Evolutionary conservation across 1,140 invertebrate genomes (phyloP).

Genomic region (Cydia amplana): DNA sequence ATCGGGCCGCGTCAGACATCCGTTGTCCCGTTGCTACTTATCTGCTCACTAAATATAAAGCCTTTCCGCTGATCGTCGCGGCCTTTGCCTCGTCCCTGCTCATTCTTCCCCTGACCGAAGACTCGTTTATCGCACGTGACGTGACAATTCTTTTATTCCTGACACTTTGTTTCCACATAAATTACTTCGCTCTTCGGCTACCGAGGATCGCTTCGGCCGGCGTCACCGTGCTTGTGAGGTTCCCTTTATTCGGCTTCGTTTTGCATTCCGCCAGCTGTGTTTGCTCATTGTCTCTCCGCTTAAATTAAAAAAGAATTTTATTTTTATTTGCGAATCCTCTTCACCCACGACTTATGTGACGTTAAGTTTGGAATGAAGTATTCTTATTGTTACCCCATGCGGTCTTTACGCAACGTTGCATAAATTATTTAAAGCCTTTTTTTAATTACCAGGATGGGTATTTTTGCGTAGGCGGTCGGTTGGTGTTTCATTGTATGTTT

Average conservation of each 20-base stretch:
- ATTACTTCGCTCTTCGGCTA: constrained; percentile 58
- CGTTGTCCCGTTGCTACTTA: constrained; percentile 54
- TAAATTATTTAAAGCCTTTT: constrained; percentile 70
- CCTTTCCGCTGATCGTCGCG: constrained; percentile 43
- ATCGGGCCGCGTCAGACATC: constrained; percentile 52
- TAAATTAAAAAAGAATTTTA: constrained; percentile 69
- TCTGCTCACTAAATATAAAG: constrained; percentile 58
- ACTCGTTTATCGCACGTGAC: constrained; percentile 59
- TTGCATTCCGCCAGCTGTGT: constrained; percentile 76
- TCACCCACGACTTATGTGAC: constrained; percentile 76
- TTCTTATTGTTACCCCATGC: constrained; percentile 68
- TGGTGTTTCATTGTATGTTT: constrained; percentile 31
- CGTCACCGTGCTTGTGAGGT: constrained; percentile 50
- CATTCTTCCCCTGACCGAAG: constrained; percentile 41
- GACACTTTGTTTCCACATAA: constrained; percentile 68
- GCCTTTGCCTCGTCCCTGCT: constrained; percentile 38
- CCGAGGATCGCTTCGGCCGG: constrained; percentile 53
- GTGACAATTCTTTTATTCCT: constrained; percentile 65
- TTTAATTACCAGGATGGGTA: constrained; percentile 62
- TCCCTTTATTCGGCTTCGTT: constrained; percentile 60
- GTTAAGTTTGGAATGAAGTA: constrained; percentile 72
- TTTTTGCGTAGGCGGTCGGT: constrained; percentile 15
- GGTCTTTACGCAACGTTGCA: constrained; percentile 67
- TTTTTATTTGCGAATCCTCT: constrained; percentile 62
- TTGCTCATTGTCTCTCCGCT: constrained; percentile 75